Base-by-base conservation (phyloP, 2,888 invertebrate species). In the Aphrophora alni region DNA sequence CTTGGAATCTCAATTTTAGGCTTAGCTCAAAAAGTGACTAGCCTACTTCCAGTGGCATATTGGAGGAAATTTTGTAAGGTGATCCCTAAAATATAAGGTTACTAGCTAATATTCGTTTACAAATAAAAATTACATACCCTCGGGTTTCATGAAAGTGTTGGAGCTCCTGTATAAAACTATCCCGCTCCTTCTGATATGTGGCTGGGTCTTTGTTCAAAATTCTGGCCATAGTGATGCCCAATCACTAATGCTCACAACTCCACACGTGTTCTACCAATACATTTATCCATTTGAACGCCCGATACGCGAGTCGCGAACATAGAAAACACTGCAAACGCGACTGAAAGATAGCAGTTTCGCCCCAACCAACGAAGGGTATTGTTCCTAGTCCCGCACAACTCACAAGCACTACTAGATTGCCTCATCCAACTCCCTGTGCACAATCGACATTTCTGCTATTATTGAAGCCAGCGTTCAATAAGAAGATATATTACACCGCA, bases 111-210 rank as follows among this genome's bases (percentile, higher is more conserved):
- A 24, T 51, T 3, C 4, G 17, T 26, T 71, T 17, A 71, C 10
- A 38, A 38, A 78, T 74, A 28, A 8, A 73, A 26, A 73, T 44
- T 14, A 91, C 94, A 93, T 90, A 98, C 98, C 97, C 96, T 90
- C 96, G 93, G 86, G 94, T 93, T 85, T 96, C 96, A 89, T 98
- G 97, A 88, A 98, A 98, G 88, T 95, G 95, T 87, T 94, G 93
- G 86, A 98, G 91, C 87, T 97, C 97, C 88, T 94, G 92, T 84
- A 96, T 89, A 90, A 97, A 97, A 85, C 91, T 91, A 86, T 94
- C 94, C 87, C 93, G 93, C 89, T 96, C 95, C 88, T 92, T 92
- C 87, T 92, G 89, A 90, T 95, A 95, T 87, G 92, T 92, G 88
- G 92, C 92, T 85, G 94, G 91, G 89, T 93, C 93, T 90, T 92